Percentiles rank a stretch among this genome's conserved stretches.
phyloP scores from a whole-genome alignment of 2,113 vertebrate genomes.

The Stictonetta naevosa region DNA sequence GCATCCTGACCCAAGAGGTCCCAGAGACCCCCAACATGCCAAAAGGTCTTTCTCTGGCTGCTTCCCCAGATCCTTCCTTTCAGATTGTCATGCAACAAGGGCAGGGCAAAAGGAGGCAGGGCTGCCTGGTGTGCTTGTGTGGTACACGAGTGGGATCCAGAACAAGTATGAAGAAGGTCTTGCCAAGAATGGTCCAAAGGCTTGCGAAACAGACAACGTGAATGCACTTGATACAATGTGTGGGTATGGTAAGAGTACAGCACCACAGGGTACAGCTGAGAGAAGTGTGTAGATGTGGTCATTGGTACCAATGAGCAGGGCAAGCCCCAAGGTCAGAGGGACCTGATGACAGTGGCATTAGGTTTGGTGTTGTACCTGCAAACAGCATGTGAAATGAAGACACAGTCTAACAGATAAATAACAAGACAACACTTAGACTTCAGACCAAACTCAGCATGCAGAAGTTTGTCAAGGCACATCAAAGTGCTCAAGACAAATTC shows the following conservation, averaged over 20 bases:
- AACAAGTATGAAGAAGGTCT: neutral
- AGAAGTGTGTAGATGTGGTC: neutral
- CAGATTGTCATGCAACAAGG: neutral
- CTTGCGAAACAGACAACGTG: fast-evolving
- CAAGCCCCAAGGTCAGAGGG: neutral
- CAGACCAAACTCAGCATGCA: neutral
- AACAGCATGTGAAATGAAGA: neutral
- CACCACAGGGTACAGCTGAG: fast-evolving
- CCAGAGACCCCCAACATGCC: neutral
- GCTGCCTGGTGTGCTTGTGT: neutral
- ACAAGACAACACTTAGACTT: neutral
- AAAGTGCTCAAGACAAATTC: neutral
- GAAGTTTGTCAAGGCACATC: neutral
- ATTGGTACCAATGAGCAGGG: neutral
- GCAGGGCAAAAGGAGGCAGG: neutral
- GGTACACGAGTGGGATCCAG: neutral
- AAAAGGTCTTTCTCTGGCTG: neutral
- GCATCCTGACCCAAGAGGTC: neutral
- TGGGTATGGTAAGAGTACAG: neutral
- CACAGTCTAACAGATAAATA: neutral
- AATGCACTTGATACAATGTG: neutral
- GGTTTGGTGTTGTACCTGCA: neutral
- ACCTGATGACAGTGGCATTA: neutral
- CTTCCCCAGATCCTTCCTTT: neutral
- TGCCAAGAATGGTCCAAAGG: neutral